Evolutionary conservation across 1,140 invertebrate species (phyloP).

Genomic region (Luehdorfia chinensis): DNA sequence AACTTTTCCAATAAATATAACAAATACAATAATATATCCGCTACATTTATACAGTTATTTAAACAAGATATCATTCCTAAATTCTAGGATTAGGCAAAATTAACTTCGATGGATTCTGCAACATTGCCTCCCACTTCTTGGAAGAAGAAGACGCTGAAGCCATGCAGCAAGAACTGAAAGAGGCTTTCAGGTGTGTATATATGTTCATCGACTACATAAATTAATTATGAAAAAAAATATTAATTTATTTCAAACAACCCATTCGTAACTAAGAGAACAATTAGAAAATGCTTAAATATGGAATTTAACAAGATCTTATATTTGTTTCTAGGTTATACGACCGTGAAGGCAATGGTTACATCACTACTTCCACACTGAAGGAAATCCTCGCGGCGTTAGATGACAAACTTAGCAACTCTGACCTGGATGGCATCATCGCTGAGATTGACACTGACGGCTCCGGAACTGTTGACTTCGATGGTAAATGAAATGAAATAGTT

Average conservation of each 20-base stretch:
- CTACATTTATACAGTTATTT: no score
- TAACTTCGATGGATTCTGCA: conserved; percentile 95
- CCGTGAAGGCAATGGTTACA: conserved; percentile 93
- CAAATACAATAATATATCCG: no score
- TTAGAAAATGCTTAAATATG: no score
- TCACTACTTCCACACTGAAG: conserved; percentile 92
- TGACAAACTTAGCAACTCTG: conserved; percentile 90
- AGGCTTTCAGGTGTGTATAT: conserved; percentile 87
- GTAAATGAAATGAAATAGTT: conserved; percentile 64
- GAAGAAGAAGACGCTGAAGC: conserved; percentile 95
- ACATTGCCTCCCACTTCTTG: conserved; percentile 92
- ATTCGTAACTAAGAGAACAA: no score
- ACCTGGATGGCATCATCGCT: conserved; percentile 93
- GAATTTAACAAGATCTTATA: no score
- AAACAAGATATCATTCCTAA: no score
- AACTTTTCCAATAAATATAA: no score
- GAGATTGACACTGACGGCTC: conserved; percentile 97
- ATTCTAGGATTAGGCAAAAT: conserved; percentile 87
- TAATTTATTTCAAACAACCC: no score
- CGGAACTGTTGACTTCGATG: conserved; percentile 93
- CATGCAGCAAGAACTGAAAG: conserved; percentile 95
- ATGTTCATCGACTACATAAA: neutral
- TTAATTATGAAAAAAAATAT: neutral
- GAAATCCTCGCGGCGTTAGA: conserved; percentile 94
- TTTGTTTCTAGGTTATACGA: conserved; percentile 79